These are phyloP conservation scores for Myotis planiceps DNA, from an alignment of 2,797 vertebrate species.

Conservation along the genomic window DNA sequence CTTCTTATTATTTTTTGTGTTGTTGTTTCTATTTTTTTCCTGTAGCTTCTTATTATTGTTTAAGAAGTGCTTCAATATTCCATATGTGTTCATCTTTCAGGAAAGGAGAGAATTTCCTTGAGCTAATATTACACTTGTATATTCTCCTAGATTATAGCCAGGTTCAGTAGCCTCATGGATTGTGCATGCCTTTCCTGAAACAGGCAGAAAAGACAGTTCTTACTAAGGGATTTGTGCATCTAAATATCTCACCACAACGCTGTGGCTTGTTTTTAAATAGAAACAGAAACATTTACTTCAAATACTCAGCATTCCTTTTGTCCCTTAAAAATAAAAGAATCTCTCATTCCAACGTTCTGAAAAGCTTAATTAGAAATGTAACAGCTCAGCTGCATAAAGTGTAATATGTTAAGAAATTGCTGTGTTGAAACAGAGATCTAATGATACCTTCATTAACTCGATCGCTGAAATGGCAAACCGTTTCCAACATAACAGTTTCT, in stretches of 20 bases:
- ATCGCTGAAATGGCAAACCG: constrained; percentile 49
- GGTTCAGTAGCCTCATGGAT: not conserved
- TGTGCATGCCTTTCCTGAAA: not conserved
- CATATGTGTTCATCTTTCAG: constrained; percentile 16
- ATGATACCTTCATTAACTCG: constrained; percentile 60
- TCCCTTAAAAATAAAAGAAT: constrained; percentile 12
- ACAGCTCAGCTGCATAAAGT: constrained; percentile 34
- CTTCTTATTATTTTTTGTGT: not conserved
- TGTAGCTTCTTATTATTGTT: not conserved
- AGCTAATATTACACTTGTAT: not conserved
- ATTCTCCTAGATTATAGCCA: not conserved
- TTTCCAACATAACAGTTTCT: constrained; percentile 47
- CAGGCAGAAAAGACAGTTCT: not conserved
- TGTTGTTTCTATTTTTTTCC: not conserved
- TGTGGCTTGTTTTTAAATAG: not conserved
- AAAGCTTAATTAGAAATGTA: constrained; percentile 47
- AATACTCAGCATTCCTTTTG: constrained; percentile 34
- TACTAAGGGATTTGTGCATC: not conserved
- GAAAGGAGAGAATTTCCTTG: not conserved
- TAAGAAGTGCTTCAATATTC: constrained; percentile 4
- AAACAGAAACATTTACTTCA: not conserved
- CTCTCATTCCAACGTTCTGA: not conserved
- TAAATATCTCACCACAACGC: not conserved
- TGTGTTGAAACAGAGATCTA: constrained; percentile 49
- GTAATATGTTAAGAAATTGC: constrained; percentile 30